Evolutionary conservation across 1,140 invertebrate species (phyloP).

Genomic region (Cataglyphis hispanica): DNA sequence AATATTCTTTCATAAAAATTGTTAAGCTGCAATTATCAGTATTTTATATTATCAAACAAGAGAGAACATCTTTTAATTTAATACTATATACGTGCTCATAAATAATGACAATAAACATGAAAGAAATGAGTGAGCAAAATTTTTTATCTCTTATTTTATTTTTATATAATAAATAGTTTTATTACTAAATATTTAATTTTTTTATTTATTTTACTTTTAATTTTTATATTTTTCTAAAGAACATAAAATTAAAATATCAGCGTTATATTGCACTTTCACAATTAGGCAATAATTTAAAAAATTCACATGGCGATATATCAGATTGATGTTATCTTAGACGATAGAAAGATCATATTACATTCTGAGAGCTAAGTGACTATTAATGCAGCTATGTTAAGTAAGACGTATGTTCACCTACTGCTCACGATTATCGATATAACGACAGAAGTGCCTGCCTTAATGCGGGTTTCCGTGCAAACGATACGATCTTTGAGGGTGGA

Average conservation of each 20-base stretch:
- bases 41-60: not conserved
- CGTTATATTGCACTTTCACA: not conserved
- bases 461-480: slow-evolving; percentile 42
- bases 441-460: slow-evolving; percentile 41
- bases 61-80: not conserved
- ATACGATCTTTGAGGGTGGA: slow-evolving; percentile 42
- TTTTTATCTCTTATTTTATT: not conserved
- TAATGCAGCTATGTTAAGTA: slow-evolving; percentile 25
- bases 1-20: not conserved
- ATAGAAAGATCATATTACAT: slow-evolving; percentile 12
- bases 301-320: not conserved
- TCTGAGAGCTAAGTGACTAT: slow-evolving; percentile 18
- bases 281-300: not conserved
- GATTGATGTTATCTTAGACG: not conserved
- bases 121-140: not conserved
- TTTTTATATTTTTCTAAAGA: not conserved
- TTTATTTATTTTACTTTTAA: not conserved
- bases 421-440: slow-evolving; percentile 41
- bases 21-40: not conserved
- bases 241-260: not conserved
- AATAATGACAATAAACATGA: not conserved
- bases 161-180: slow-evolving; percentile 3
- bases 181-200: not conserved
- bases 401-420: slow-evolving; percentile 27
- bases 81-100: not conserved